Conservation (phyloP, 2,888 invertebrate species). For the Folsomia candida region DNA sequence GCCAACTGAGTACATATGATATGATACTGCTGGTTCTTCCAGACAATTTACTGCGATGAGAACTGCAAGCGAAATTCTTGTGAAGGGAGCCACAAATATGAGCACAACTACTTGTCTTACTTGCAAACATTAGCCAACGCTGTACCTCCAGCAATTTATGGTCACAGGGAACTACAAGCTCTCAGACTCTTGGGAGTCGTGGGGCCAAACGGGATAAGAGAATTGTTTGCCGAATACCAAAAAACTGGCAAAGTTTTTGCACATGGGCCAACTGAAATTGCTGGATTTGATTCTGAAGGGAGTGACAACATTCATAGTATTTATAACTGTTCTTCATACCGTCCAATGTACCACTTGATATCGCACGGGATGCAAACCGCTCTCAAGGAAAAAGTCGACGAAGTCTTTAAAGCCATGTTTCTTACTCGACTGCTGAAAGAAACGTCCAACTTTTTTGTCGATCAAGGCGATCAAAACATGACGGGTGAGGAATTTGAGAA, state of each 20-base stretch:
- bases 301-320: constrained; percentile 18
- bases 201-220: constrained; percentile 21
- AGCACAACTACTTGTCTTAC: constrained; percentile 39
- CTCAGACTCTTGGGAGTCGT: constrained; percentile 35
- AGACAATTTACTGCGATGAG: constrained; percentile 43
- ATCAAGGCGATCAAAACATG: not conserved
- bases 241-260: not conserved
- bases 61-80: constrained; percentile 24
- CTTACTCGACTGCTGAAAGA: constrained; percentile 32
- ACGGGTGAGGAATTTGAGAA: constrained; percentile 15
- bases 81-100: constrained; percentile 32
- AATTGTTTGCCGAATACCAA: constrained; percentile 10
- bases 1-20: not conserved
- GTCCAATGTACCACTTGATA: constrained; percentile 33
- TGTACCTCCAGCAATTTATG: not conserved
- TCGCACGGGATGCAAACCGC: constrained; percentile 17
- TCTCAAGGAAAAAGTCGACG: not conserved
- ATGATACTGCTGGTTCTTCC: constrained; percentile 8
- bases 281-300: not conserved
- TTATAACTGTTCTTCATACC: constrained; percentile 30
- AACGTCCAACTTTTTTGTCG: constrained; percentile 19
- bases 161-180: constrained; percentile 30
- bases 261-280: not conserved
- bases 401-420: constrained; percentile 30
- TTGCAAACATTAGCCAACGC: constrained; percentile 23